phyloP scores from a whole-genome alignment of 1,140 invertebrate species.

The Phymastichus coffea region DNA sequence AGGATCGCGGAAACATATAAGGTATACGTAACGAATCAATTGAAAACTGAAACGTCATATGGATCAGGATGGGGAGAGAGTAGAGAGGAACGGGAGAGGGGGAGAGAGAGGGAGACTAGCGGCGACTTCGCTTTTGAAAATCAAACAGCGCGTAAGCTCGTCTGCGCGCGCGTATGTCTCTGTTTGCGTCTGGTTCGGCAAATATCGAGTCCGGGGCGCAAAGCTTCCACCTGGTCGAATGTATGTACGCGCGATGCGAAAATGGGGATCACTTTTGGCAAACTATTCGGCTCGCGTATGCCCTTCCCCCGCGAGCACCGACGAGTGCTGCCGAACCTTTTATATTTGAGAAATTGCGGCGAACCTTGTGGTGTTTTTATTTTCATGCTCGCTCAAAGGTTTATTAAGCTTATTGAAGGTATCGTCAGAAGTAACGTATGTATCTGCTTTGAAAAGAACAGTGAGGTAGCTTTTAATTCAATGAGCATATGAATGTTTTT shows the following conservation, averaged over 20 bases:
- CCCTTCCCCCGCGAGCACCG: too few relatives aligned
- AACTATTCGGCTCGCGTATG: too few relatives aligned
- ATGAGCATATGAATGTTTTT: too few relatives aligned
- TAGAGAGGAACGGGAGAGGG: background rate
- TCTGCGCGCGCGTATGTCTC: constrained; percentile 38
- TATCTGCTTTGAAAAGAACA: too few relatives aligned
- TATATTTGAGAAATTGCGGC: too few relatives aligned
- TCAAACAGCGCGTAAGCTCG: constrained; percentile 40
- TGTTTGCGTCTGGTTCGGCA: constrained; percentile 49
- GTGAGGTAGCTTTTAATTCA: too few relatives aligned
- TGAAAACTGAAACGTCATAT: constrained; percentile 1
- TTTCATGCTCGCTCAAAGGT: too few relatives aligned
- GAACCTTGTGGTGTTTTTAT: too few relatives aligned
- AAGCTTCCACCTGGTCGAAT: constrained; percentile 45
- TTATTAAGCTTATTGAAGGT: too few relatives aligned
- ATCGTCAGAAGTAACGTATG: too few relatives aligned
- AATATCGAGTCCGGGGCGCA: constrained; percentile 39
- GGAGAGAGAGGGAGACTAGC: background rate
- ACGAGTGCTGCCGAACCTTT: too few relatives aligned
- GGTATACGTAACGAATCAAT: constrained; percentile 7
- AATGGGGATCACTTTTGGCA: too few relatives aligned
- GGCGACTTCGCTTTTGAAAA: constrained; percentile 50
- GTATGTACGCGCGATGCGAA: constrained; percentile 29
- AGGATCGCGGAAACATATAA: background rate
- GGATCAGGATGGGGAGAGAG: background rate